phyloP scores from a whole-genome alignment of 2,797 vertebrate genomes.

The Cossypha polioptera region DNA sequence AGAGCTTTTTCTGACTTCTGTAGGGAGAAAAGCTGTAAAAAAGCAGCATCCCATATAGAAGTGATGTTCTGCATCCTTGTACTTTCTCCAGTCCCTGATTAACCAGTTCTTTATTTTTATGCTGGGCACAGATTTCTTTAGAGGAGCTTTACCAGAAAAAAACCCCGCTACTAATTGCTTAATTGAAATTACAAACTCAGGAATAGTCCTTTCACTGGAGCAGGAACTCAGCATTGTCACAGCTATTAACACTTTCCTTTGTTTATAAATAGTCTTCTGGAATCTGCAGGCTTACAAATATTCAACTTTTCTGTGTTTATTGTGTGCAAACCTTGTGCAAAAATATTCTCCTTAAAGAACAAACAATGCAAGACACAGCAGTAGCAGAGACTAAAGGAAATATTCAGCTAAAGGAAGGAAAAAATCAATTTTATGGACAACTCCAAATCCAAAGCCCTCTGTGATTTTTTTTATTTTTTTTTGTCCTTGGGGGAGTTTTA shows the following conservation, averaged over 20 bases:
- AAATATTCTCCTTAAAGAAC: not conserved
- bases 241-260: not conserved
- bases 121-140: not conserved
- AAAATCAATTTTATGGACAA: constrained; percentile 44
- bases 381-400: constrained; percentile 12
- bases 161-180: not conserved
- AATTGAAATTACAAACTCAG: not conserved
- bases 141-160: not conserved
- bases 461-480: not conserved
- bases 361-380: not conserved
- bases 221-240: not conserved
- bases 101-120: not conserved
- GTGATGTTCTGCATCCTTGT: not conserved
- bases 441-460: constrained; percentile 4
- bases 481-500: not conserved
- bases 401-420: constrained; percentile 39
- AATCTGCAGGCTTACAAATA: not conserved
- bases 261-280: not conserved
- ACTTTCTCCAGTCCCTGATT: not conserved
- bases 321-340: not conserved
- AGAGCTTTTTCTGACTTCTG: not conserved
- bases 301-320: not conserved
- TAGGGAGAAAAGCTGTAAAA: not conserved
- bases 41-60: not conserved
- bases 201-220: not conserved